phyloP scores from a whole-genome alignment of 1,140 invertebrate species.

The Drosophila yakuba region DNA sequence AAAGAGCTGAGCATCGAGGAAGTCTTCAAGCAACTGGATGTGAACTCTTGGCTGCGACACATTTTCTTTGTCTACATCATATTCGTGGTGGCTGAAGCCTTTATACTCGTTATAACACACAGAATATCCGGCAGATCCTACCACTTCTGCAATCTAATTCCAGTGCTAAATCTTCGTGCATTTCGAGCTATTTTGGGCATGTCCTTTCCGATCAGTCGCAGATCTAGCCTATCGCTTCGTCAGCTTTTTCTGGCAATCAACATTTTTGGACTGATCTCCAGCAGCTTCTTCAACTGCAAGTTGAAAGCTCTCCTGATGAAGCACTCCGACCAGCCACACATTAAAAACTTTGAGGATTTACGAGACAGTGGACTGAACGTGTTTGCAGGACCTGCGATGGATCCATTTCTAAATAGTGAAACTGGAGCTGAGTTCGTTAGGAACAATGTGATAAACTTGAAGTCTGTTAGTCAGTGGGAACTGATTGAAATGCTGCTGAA shows the following conservation, averaged over 20 bases:
- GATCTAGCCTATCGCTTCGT: background rate
- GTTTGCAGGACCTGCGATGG: background rate
- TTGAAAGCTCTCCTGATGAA: slow-evolving; percentile 46
- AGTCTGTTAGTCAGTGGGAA: rapidly evolving
- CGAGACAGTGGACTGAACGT: slow-evolving; percentile 28
- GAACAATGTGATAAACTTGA: no score
- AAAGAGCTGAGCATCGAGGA: slow-evolving; percentile 15
- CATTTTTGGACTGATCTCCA: slow-evolving; percentile 46
- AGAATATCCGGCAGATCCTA: background rate
- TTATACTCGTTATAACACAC: background rate
- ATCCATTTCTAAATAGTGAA: background rate
- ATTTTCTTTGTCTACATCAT: background rate
- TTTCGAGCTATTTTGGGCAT: slow-evolving; percentile 39
- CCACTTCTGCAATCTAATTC: background rate
- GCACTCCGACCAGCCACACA: background rate
- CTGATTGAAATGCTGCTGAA: background rate
- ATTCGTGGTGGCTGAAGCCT: slow-evolving; percentile 28
- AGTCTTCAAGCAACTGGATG: slow-evolving; percentile 9
- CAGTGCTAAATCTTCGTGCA: slow-evolving; percentile 38
- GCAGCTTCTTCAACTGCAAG: slow-evolving; percentile 45
- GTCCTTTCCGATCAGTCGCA: slow-evolving; percentile 9
- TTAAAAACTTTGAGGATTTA: slow-evolving; percentile 39
- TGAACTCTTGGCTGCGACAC: background rate
- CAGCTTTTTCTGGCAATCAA: slow-evolving; percentile 49
- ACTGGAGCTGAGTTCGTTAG: background rate